Evolutionary conservation across 53 echinoderm and acorn worm species (phyloP), one percentile per base, ranked within the genome.

Genomic region (Actinopyga echinites): DNA sequence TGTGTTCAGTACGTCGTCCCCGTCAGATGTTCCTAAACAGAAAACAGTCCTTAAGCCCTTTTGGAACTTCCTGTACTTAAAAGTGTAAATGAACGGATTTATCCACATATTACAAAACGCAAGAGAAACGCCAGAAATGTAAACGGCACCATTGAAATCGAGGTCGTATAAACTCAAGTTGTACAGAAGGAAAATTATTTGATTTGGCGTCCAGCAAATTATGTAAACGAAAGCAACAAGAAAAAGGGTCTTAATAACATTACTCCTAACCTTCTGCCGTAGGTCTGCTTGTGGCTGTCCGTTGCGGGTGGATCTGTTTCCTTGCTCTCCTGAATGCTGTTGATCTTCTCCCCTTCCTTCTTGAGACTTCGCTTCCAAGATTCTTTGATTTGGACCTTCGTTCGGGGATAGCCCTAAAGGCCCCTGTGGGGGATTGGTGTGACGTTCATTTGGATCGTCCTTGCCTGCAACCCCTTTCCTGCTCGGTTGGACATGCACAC

Each of bases 1-100:
- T 17, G 49, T 49, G 17, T 49, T 49, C 17, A 49, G 49, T 15
- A 17, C 17, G 7, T 49, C 49, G 17, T 49, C 17, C 0, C 12
- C 17, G 49, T 49, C 49, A 71, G 56, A 26, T 30, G 29, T 5
- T 77, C 55, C 56, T 6, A 77, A 30, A 33, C 66, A 43, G 33
- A 86, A 79, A 12, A 64, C 64, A 17, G 64, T 86, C 10, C 54
- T 30, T 30, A 86, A 57, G 10, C 56, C 86, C 6, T 45, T 40
- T 23, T 77, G 49, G 33, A 86, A 86, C 22, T 86, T 86, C 11
- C 45, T 37, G 35, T 86, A 86, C 44, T 86, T 78, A 28, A 92
- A 83, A 54, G 86, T 69, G 34, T 87, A 87, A 30, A 87, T 75
- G 65, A 82, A 82, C 20, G 88, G 88, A 63, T 87, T 87, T n/a